These are phyloP conservation scores for Stercorarius parasiticus DNA, from an alignment of 2,113 vertebrate genomes.

Conservation along the genomic window DNA sequence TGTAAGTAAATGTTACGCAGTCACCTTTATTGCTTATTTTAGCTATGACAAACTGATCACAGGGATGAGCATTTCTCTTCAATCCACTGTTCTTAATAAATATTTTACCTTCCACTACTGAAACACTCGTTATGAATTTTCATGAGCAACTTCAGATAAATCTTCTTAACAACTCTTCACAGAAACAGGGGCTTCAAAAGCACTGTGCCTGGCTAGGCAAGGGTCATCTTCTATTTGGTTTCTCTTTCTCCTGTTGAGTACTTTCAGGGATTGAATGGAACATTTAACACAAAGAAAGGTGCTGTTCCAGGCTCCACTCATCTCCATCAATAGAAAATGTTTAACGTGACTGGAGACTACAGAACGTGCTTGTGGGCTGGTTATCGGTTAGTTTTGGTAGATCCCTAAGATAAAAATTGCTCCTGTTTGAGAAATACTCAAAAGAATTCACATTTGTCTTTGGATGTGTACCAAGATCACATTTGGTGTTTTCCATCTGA, in stretches of 20 bases:
- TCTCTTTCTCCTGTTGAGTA: background rate
- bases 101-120: background rate
- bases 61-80: background rate
- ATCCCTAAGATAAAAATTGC: constrained; percentile 14
- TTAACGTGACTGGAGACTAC: background rate
- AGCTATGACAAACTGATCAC: background rate
- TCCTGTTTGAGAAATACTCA: constrained; percentile 25
- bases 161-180: background rate
- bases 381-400: background rate
- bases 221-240: constrained; percentile 10
- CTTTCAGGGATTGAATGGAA: background rate
- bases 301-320: background rate
- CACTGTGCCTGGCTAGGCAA: background rate
- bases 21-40: background rate
- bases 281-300: constrained; percentile 13
- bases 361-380: background rate
- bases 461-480: constrained; percentile 51
- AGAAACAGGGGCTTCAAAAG: background rate
- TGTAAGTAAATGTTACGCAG: background rate
- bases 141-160: background rate
- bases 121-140: constrained; percentile 34
- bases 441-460: constrained; percentile 49
- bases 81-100: background rate
- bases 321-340: background rate
- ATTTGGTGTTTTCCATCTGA: constrained; percentile 51